Evolutionary conservation across 2,113 vertebrate genomes (phyloP).

Genomic region (Peromyscus leucopus): DNA sequence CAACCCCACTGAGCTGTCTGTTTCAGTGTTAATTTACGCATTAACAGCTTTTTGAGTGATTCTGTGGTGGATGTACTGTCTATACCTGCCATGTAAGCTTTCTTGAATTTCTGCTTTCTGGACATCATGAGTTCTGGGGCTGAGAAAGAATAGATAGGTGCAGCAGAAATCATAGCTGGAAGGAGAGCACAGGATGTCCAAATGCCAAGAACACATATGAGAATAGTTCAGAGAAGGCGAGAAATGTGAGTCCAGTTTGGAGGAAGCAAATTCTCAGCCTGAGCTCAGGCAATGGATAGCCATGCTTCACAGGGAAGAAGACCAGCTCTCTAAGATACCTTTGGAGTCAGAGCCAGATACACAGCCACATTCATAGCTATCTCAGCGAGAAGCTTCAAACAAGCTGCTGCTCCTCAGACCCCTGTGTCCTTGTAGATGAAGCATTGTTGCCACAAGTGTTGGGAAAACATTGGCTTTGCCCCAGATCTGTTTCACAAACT

Average conservation of each 20-base stretch:
- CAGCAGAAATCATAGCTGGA: not conserved
- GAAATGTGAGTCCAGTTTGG: not conserved
- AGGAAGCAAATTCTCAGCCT: not conserved
- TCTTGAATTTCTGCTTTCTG: constrained; percentile 58
- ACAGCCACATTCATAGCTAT: not conserved
- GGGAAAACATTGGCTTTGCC: not conserved
- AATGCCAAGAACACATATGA: not conserved
- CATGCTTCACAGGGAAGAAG: no score
- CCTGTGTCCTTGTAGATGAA: not conserved
- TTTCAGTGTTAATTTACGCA: constrained; percentile 50
- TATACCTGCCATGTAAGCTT: constrained; percentile 52
- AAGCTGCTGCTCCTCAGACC: not conserved
- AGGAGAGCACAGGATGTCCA: not conserved
- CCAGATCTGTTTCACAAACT: not conserved
- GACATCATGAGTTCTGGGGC: not conserved
- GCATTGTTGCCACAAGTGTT: not conserved
- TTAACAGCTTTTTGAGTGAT: constrained; percentile 29
- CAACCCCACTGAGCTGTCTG: not conserved
- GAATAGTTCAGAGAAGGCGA: not conserved
- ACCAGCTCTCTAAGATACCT: not conserved
- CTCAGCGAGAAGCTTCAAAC: not conserved
- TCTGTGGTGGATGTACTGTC: constrained; percentile 26
- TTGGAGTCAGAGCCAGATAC: not conserved
- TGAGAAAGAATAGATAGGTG: not conserved
- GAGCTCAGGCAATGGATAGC: not conserved